Evolutionary conservation across 2,888 invertebrate species (phyloP), one percentile per base, ranked within the genome.

Genomic region (Agrotis puta): DNA sequence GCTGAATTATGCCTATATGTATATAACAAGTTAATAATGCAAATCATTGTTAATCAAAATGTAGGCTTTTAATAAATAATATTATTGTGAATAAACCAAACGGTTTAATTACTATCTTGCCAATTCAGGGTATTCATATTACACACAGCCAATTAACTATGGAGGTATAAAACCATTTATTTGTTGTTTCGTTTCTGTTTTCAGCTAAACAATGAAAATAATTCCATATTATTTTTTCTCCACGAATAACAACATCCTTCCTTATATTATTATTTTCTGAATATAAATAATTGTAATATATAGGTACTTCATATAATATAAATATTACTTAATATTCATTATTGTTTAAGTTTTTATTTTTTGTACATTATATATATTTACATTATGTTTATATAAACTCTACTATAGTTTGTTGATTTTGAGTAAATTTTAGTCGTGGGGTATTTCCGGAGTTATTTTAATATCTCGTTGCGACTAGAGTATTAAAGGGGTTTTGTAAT

Each of bases 211-310:
- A 50, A 50, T 33, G 11, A 64, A 64, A 39, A 69, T 61, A 43
- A 71, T 53, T 70, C 22, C n/a, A 54, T 69, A 13, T 69, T 22
- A 45, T 56, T 67, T 56, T 56, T 73, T 70, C 61, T 76, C 48
- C 43, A 56, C 18, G 50, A 64, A 57, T 7, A 58, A 57, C 24
- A 50, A 68, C 71, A 72, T 77, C 73, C 73, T 80, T 81, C 81
- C 77, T 69, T 48, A 16, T 80, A 75, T 68, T 63, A 43, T 18
- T 18, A 43, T 18, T 18, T 62, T 33, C 22, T 62, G 47, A 50
- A 57, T 57, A 51, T 62, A 51, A 57, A 51, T 61, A 51, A 16
- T 48, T n/a, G 22, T 66, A 48, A 57, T 68, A 61, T 66, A 7
- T 33, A 33, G 7, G 33, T 33, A 33, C 33, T 33, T 6, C n/a